These are phyloP conservation scores for Coecobrya sp. DNA, from an alignment of 2,888 invertebrate species.

Conservation along the genomic window DNA sequence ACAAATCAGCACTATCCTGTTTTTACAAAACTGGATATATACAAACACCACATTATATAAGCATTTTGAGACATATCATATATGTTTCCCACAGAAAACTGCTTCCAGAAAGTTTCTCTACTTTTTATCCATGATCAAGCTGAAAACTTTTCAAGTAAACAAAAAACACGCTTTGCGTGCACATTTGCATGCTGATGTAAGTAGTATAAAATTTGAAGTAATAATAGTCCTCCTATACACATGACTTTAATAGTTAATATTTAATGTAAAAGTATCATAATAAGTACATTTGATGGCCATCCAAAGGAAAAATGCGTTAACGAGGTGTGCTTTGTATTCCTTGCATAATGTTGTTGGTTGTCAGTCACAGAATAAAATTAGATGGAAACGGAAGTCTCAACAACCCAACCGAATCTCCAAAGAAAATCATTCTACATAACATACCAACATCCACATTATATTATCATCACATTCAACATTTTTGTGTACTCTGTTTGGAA, in stretches of 20 bases:
- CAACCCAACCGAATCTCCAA: not conserved
- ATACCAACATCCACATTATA: not conserved
- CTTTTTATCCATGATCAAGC: not conserved
- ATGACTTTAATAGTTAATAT: not conserved
- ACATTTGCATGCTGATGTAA: not conserved
- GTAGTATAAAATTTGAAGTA: not conserved
- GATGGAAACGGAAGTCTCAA: slow-evolving; percentile 21
- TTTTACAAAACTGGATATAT: too few species aligned
- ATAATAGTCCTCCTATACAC: not conserved
- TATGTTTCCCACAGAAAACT: not conserved
- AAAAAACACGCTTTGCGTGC: not conserved
- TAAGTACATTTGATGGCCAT: slow-evolving; percentile 16
- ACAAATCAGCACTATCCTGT: not conserved
- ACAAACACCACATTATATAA: too few species aligned
- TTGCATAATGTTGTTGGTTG: slow-evolving; percentile 7
- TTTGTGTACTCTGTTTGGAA: not conserved
- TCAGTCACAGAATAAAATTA: slow-evolving; percentile 5
- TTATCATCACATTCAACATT: not conserved
- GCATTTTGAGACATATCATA: not conserved
- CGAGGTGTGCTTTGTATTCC: not conserved
- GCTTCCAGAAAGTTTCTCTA: slow-evolving; percentile 36
- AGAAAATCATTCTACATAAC: not conserved
- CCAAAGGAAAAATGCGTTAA: not conserved
- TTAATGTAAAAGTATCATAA: not conserved
- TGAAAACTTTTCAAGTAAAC: slow-evolving; percentile 25